These are phyloP conservation scores for Thumatha senex DNA, from an alignment of 2,888 invertebrate species.

Conservation along the genomic window DNA sequence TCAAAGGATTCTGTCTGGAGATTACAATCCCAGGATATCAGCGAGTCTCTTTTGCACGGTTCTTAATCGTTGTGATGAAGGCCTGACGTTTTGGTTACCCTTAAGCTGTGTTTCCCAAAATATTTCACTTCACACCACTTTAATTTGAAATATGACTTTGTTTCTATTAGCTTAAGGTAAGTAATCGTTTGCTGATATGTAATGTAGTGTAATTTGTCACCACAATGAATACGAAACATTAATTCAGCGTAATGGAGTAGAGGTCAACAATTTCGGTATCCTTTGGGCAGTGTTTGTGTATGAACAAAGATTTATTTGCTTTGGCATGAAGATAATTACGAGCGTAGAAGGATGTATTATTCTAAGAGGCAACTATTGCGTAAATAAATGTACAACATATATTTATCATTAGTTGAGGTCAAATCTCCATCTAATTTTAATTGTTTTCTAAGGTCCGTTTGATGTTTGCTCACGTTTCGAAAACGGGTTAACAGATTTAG, in stretches of 20 bases:
- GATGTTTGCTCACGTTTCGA: too few relatives aligned
- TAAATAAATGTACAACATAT: too few relatives aligned
- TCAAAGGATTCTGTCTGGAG: not conserved
- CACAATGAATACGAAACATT: slow-evolving; percentile 24
- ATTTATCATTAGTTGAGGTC: too few relatives aligned
- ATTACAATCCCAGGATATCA: not conserved
- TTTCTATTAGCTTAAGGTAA: fast-evolving
- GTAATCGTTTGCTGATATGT: not conserved
- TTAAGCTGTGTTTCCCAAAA: slow-evolving; percentile 10
- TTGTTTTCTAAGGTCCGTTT: too few relatives aligned
- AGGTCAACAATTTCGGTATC: slow-evolving; percentile 19
- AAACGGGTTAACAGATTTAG: too few relatives aligned
- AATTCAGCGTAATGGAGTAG: slow-evolving; percentile 17
- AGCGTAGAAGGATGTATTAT: not conserved
- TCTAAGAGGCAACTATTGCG: not conserved
- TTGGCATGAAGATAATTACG: slow-evolving; percentile 1
- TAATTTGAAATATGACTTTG: slow-evolving; percentile 4
- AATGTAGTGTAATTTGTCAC: slow-evolving; percentile 24
- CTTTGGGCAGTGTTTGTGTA: slow-evolving; percentile 9
- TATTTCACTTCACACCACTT: not conserved
- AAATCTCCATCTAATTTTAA: too few relatives aligned
- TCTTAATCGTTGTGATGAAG: slow-evolving; percentile 12
- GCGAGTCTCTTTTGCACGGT: slow-evolving; percentile 6
- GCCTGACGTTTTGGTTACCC: slow-evolving; percentile 7
- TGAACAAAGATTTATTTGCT: slow-evolving; percentile 11